Percentiles rank a stretch among this genome's conserved stretches.
These are phyloP conservation scores for Jordanella pulchra DNA, from an alignment of 2,797 vertebrate genomes.

Conservation along the genomic window DNA sequence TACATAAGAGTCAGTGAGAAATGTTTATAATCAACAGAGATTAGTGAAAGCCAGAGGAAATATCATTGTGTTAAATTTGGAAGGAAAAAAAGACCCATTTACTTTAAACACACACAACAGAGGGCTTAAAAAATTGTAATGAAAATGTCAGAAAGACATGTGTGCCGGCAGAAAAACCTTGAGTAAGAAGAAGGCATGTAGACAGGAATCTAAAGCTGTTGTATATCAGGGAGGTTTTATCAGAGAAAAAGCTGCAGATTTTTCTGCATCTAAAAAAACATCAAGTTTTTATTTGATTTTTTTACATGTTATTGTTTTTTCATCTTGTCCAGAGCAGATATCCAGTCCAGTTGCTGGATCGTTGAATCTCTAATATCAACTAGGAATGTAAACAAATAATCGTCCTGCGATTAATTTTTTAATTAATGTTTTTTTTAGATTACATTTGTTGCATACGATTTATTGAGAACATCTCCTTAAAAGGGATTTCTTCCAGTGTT, in stretches of 20 bases:
- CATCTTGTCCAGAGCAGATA: too few relatives aligned
- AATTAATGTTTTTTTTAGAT: too few relatives aligned
- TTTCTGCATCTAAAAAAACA: not conserved
- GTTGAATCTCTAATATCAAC: too few relatives aligned
- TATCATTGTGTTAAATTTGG: conserved; percentile 1
- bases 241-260: not conserved
- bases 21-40: not conserved
- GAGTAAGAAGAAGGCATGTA: not conserved
- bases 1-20: conserved; percentile 10
- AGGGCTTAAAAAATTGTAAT: not conserved
- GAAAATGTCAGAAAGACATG: not conserved
- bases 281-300: too few relatives aligned
- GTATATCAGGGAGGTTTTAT: not conserved
- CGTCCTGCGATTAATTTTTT: too few relatives aligned
- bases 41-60: conserved; percentile 3
- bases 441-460: too few relatives aligned
- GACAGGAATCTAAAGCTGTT: not conserved
- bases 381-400: too few relatives aligned
- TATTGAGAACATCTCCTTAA: too few relatives aligned
- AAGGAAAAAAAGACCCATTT: not conserved
- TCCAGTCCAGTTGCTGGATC: too few relatives aligned
- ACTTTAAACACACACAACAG: not conserved
- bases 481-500: too few relatives aligned
- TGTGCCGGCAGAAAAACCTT: not conserved
- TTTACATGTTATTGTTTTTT: too few relatives aligned